phyloP scores from a whole-genome alignment of 1,140 invertebrate species.

The Diorhabda carinulata region DNA sequence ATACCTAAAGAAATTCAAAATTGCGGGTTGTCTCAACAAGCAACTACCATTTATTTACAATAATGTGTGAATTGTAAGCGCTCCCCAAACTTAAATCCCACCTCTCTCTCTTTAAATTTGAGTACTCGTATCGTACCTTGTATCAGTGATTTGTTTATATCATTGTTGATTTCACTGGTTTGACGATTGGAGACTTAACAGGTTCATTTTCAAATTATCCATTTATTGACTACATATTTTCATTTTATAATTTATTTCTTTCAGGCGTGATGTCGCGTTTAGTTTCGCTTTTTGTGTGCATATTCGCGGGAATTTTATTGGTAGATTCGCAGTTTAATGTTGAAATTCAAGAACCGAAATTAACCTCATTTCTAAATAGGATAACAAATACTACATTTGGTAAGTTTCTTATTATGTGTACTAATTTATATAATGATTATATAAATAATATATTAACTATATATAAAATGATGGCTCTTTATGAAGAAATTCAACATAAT shows the following conservation, averaged over 20 bases:
- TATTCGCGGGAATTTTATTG: background rate
- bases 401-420: slow-evolving; percentile 13
- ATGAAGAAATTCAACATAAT: background rate
- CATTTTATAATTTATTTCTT: background rate
- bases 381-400: slow-evolving; percentile 31
- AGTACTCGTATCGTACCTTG: background rate
- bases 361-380: slow-evolving; percentile 30
- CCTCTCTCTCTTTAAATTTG: background rate
- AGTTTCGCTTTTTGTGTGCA: slow-evolving; percentile 4
- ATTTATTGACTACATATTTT: background rate
- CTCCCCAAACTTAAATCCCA: background rate
- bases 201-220: background rate
- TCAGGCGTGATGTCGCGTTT: background rate
- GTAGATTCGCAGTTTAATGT: slow-evolving; percentile 22
- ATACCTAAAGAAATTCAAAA: background rate
- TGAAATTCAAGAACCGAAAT: slow-evolving; percentile 23
- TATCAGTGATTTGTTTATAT: background rate
- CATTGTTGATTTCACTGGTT: background rate
- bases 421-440: background rate
- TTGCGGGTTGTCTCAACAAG: background rate
- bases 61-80: background rate
- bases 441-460: background rate
- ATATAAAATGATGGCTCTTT: background rate
- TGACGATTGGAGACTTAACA: background rate
- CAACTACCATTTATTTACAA: background rate